A percentile compares a stretch with the other conserved stretches of the same genome.
Conservation (phyloP, 92 coral and sea anemone genomes). For the Meandrina meandrites region DNA sequence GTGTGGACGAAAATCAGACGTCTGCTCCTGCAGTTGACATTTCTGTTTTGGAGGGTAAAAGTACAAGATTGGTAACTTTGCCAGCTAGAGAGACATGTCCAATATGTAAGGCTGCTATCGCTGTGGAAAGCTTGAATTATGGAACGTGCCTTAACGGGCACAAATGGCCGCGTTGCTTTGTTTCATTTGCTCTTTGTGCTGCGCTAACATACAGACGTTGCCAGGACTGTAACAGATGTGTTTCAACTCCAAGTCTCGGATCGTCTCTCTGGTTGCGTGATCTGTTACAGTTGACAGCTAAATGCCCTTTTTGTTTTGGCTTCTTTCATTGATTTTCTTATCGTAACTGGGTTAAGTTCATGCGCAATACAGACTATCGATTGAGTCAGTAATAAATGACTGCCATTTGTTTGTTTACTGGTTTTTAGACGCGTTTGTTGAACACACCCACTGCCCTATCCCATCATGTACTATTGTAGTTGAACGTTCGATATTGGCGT, state of each 20-base stretch:
- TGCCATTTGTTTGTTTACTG: too few relatives aligned
- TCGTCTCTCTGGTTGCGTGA: slow-evolving; percentile 38
- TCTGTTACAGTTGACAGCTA: background rate
- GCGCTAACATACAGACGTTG: slow-evolving; percentile 46
- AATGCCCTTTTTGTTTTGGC: slow-evolving; percentile 59
- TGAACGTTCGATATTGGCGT: too few relatives aligned
- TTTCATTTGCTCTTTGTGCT: slow-evolving; percentile 40
- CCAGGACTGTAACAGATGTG: slow-evolving; percentile 55
- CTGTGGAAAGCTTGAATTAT: slow-evolving; percentile 32
- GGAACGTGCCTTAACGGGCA: slow-evolving; percentile 59
- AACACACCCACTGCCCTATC: background rate
- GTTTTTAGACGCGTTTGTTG: too few relatives aligned
- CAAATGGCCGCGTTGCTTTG: slow-evolving; percentile 57
- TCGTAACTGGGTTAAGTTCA: background rate
- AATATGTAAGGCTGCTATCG: slow-evolving; percentile 40
- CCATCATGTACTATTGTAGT: too few relatives aligned
- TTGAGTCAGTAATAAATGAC: too few relatives aligned
- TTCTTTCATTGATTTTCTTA: slow-evolving; percentile 29
- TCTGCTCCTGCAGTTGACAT: background rate
- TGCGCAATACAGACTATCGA: background rate
- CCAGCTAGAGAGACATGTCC: slow-evolving; percentile 46
- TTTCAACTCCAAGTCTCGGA: slow-evolving; percentile 23
- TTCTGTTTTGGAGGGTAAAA: background rate
- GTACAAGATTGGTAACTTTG: background rate
- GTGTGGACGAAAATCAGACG: background rate